phyloP scores from a whole-genome alignment of 2,888 invertebrate genomes.

The Temnothorax unifasciatus region DNA sequence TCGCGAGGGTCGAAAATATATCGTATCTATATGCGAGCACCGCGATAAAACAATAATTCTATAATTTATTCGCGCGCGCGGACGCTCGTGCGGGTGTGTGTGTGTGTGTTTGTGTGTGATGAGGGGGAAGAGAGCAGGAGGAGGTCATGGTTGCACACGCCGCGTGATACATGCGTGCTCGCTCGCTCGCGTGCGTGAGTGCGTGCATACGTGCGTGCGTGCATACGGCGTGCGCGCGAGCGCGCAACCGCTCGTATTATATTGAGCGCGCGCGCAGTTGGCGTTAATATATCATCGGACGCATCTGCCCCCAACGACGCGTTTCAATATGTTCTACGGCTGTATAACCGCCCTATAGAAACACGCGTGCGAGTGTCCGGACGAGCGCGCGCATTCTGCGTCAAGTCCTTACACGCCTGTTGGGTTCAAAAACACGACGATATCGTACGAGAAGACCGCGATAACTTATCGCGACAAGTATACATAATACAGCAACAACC shows the following conservation, averaged over 20 bases:
- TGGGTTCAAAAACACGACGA: neutral
- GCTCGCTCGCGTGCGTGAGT: constrained; percentile 75
- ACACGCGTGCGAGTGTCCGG: constrained; percentile 72
- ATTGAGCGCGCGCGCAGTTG: constrained; percentile 85
- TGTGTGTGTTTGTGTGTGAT: neutral
- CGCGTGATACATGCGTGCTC: constrained; percentile 62
- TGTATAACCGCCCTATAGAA: constrained; percentile 81
- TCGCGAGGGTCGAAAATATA: constrained; percentile 74
- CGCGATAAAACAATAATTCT: constrained; percentile 86
- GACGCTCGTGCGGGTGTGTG: constrained; percentile 20
- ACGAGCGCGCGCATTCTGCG: constrained; percentile 21
- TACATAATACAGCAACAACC: neutral
- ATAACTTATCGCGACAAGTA: constrained; percentile 24
- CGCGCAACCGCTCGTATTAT: constrained; percentile 71
- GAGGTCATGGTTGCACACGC: constrained; percentile 39
- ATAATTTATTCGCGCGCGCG: constrained; percentile 83
- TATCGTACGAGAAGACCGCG: constrained; percentile 5
- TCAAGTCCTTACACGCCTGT: constrained; percentile 20
- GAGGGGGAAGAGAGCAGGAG: neutral
- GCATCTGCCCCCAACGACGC: constrained; percentile 86
- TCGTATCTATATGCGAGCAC: constrained; percentile 68
- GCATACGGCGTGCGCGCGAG: constrained; percentile 21
- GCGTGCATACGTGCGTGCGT: constrained; percentile 41
- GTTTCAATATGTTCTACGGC: constrained; percentile 85
- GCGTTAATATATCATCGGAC: constrained; percentile 86